These are phyloP conservation scores for Orussus abietinus DNA, from an alignment of 1,140 invertebrate genomes.

Conservation along the genomic window DNA sequence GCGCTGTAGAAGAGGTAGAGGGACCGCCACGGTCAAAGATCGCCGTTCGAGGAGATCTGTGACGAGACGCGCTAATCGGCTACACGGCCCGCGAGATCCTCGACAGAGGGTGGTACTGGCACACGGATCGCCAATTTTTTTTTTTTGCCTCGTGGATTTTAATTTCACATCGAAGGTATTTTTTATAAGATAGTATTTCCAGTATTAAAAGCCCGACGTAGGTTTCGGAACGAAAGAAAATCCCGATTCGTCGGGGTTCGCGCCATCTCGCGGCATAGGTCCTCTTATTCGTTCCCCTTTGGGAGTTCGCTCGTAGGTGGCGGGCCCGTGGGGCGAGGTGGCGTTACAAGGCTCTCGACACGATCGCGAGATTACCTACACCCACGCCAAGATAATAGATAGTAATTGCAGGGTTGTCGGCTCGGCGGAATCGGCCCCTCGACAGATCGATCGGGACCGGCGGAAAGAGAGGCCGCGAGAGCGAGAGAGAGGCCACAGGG, in stretches of 20 bases:
- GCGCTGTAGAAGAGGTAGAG: background rate
- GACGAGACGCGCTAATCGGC: no score
- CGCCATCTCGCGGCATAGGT: background rate
- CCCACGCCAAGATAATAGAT: slow-evolving; percentile 39
- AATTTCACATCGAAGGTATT: no score
- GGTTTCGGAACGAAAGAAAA: background rate
- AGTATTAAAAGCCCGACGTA: no score
- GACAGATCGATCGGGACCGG: slow-evolving; percentile 22
- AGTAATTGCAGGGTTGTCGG: slow-evolving; percentile 35
- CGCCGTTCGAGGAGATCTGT: slow-evolving; percentile 2
- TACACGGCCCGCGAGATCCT: no score
- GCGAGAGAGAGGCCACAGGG: background rate
- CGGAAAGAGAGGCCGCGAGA: slow-evolving; percentile 8
- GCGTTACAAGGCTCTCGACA: background rate
- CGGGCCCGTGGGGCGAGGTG: no score
- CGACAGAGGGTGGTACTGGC: no score
- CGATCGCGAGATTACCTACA: slow-evolving; percentile 27
- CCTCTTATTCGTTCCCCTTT: slow-evolving; percentile 5
- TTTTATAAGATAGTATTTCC: no score
- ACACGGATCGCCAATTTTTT: no score
- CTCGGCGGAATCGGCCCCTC: slow-evolving; percentile 23
- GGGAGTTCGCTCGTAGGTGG: slow-evolving; percentile 7
- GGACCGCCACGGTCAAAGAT: slow-evolving; percentile 3
- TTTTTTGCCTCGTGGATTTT: no score
- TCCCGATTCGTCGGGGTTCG: background rate